Percentiles rank a stretch among this genome's conserved stretches.
Evolutionary conservation across 92 coral and sea anemone genomes (phyloP).

Genomic region (Siderastrea siderea): DNA sequence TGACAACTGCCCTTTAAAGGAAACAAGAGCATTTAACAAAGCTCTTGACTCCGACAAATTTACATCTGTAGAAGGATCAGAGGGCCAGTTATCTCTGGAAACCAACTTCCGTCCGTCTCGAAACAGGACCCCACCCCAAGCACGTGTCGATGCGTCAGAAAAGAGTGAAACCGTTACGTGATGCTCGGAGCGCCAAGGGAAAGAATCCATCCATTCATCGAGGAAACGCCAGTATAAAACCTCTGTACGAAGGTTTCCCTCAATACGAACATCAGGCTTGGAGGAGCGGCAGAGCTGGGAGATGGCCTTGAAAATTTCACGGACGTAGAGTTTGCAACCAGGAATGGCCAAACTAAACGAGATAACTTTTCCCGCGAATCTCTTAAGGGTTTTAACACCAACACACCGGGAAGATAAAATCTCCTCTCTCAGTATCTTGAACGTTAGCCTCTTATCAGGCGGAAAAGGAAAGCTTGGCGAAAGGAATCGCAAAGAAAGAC

Average conservation of each 20-base stretch:
- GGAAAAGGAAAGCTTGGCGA: slow-evolving; percentile 58
- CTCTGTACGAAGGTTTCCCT: slow-evolving; percentile 45
- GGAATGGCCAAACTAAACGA: slow-evolving; percentile 45
- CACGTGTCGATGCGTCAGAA: slow-evolving; percentile 40
- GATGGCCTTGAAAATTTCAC: slow-evolving; percentile 48
- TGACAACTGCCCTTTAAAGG: slow-evolving; percentile 11
- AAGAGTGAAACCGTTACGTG: slow-evolving; percentile 27
- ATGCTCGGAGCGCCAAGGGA: slow-evolving; percentile 56
- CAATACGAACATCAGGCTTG: neutral
- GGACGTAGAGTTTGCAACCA: slow-evolving; percentile 58
- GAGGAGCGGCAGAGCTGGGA: slow-evolving; percentile 25
- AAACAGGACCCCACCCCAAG: slow-evolving; percentile 51
- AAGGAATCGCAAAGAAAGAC: slow-evolving; percentile 1
- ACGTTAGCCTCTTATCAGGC: slow-evolving; percentile 40
- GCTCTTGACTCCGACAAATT: slow-evolving; percentile 35
- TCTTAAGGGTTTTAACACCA: neutral
- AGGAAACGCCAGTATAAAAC: slow-evolving; percentile 47
- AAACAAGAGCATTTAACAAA: neutral
- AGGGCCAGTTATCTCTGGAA: slow-evolving; percentile 41
- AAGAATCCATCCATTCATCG: slow-evolving; percentile 39
- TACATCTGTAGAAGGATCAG: neutral
- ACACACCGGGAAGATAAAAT: slow-evolving; percentile 5
- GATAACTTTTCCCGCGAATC: slow-evolving; percentile 52
- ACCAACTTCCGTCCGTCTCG: slow-evolving; percentile 21
- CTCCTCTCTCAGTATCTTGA: slow-evolving; percentile 13